A percentile compares a stretch with the other conserved stretches of the same genome.
Conservation (phyloP, 2,888 invertebrate genomes). For the Mellilla xanthometata region DNA sequence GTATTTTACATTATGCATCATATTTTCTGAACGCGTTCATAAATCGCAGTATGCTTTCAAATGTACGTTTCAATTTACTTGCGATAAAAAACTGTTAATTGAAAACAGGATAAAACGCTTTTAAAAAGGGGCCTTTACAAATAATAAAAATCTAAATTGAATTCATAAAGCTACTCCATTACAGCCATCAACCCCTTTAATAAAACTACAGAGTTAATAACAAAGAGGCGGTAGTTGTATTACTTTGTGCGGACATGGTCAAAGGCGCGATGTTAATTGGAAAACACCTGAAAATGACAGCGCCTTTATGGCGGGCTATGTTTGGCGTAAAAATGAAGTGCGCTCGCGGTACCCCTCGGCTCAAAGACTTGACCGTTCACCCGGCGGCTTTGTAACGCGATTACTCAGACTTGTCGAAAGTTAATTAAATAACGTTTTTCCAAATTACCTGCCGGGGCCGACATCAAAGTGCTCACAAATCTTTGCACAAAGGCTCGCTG, state of each 20-base stretch:
- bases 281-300: slow-evolving; percentile 80
- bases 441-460: slow-evolving; percentile 74
- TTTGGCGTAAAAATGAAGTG: slow-evolving; percentile 79
- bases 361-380: slow-evolving; percentile 76
- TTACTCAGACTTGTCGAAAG: slow-evolving; percentile 81
- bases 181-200: slow-evolving; percentile 55
- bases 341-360: slow-evolving; percentile 46
- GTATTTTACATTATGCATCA: no score
- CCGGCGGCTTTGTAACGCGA: slow-evolving; percentile 79
- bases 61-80: no score
- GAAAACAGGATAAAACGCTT: no score
- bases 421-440: slow-evolving; percentile 83
- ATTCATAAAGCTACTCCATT: slow-evolving; percentile 51
- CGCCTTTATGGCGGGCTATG: slow-evolving; percentile 71
- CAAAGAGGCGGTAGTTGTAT: slow-evolving; percentile 61
- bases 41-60: no score
- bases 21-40: no score
- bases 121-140: no score
- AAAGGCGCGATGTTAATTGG: slow-evolving; percentile 80
- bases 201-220: slow-evolving; percentile 65
- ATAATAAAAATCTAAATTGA: slow-evolving; percentile 24
- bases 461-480: slow-evolving; percentile 75
- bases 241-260: slow-evolving; percentile 68
- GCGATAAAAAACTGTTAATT: no score
- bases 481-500: slow-evolving; percentile 72